Evolutionary conservation across 2,797 vertebrate genomes (phyloP).

Genomic region (Hipposideros larvatus): DNA sequence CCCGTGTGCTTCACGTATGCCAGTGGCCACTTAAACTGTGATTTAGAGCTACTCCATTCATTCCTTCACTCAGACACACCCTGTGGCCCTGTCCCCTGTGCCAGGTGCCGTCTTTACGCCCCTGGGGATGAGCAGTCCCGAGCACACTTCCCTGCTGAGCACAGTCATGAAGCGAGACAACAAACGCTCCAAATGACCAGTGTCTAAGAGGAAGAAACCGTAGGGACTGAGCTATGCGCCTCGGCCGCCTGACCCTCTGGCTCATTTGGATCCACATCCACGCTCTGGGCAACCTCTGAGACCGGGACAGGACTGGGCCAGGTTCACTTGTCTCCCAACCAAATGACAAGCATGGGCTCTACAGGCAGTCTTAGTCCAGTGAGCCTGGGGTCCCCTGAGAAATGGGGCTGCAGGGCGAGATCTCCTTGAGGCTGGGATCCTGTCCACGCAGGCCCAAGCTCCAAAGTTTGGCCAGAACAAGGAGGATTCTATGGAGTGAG

Average conservation of each 20-base stretch:
- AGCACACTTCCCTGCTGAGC: neutral
- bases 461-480: neutral
- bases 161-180: neutral
- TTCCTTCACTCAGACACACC: neutral
- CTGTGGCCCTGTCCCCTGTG: conserved; percentile 19
- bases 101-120: neutral
- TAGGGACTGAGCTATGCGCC: neutral
- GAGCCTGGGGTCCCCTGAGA: neutral
- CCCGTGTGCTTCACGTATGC: neutral
- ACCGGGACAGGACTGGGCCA: neutral
- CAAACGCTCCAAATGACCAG: neutral
- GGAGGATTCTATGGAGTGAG: neutral
- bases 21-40: neutral
- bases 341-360: neutral
- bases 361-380: neutral
- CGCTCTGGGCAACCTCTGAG: neutral
- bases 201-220: neutral
- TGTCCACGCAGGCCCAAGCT: neutral
- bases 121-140: neutral
- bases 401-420: neutral
- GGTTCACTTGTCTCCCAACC: neutral
- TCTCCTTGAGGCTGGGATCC: neutral
- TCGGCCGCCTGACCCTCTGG: neutral
- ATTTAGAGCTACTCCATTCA: neutral
- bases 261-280: neutral